Conservation (phyloP, 2,888 invertebrate genomes). For the Dexiosoma caninum region DNA sequence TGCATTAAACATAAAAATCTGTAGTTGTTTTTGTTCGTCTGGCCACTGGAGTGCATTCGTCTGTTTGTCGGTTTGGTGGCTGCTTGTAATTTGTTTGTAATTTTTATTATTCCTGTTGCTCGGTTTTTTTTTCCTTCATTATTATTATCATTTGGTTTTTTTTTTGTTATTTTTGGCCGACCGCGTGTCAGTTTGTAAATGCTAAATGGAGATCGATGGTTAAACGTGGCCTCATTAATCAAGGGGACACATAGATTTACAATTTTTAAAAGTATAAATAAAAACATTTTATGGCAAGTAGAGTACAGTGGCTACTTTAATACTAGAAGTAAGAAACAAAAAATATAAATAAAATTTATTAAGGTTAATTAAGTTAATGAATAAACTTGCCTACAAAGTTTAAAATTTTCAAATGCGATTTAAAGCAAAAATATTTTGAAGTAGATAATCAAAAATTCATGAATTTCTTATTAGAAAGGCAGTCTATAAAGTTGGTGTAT, state of each 20-base stretch:
- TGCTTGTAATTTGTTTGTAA: conserved; percentile 58
- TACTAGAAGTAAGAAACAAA: not conserved
- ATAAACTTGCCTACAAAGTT: no score
- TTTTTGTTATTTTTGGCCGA: conserved; percentile 51
- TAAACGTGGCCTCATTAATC: conserved; percentile 76
- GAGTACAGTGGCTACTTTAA: not conserved
- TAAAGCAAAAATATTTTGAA: no score
- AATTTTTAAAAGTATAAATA: not conserved
- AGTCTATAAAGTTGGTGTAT: no score
- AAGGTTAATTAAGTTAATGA: no score
- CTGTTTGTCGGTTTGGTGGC: conserved; percentile 40
- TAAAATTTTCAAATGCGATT: no score
- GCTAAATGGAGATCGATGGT: conserved; percentile 77
- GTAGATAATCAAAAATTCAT: no score
- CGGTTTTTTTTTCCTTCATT: conserved; percentile 11
- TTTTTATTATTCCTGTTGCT: no score
- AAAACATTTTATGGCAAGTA: not conserved
- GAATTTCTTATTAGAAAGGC: no score
- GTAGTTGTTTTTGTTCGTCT: conserved; percentile 12
- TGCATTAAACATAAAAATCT: conserved; percentile 25
- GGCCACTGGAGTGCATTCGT: not conserved
- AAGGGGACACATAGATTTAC: conserved; percentile 69
- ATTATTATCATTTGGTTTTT: no score
- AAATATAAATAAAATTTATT: no score
- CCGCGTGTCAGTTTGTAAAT: conserved; percentile 66